A percentile compares a stretch with the other conserved stretches of the same genome.
Evolutionary conservation across 2,888 invertebrate genomes (phyloP).

Genomic region (Agonopterix arenella): DNA sequence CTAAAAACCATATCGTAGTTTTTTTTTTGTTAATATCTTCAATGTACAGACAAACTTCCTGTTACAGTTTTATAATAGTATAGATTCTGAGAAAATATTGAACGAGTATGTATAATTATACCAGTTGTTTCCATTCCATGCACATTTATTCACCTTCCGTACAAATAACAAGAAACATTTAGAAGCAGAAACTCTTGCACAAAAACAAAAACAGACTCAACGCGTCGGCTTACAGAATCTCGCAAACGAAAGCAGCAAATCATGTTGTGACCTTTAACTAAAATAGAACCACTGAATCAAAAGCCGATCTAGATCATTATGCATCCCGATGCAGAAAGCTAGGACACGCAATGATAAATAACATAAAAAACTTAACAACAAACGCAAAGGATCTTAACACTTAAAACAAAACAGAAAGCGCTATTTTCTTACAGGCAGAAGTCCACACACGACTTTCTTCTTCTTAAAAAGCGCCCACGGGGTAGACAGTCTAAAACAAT

Average conservation of each 20-base stretch:
- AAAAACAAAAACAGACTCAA: no score
- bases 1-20: no score
- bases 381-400: neutral
- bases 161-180: no score
- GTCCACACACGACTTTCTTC: neutral
- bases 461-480: conserved; percentile 22
- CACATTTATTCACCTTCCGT: no score
- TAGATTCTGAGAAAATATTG: no score
- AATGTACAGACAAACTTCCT: no score
- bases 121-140: no score
- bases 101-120: no score
- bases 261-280: conserved; percentile 22
- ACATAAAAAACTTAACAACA: conserved; percentile 5
- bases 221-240: neutral
- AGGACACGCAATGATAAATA: conserved; percentile 12
- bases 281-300: conserved; percentile 34
- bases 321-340: conserved; percentile 16
- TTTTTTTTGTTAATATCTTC: no score
- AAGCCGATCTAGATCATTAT: conserved; percentile 32
- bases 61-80: no score
- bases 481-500: conserved; percentile 29
- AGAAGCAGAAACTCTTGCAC: no score
- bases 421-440: neutral
- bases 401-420: neutral
- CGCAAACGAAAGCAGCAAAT: conserved; percentile 12